phyloP scores from a whole-genome alignment of 2,797 vertebrate species.

The Gobio occitaniae region DNA sequence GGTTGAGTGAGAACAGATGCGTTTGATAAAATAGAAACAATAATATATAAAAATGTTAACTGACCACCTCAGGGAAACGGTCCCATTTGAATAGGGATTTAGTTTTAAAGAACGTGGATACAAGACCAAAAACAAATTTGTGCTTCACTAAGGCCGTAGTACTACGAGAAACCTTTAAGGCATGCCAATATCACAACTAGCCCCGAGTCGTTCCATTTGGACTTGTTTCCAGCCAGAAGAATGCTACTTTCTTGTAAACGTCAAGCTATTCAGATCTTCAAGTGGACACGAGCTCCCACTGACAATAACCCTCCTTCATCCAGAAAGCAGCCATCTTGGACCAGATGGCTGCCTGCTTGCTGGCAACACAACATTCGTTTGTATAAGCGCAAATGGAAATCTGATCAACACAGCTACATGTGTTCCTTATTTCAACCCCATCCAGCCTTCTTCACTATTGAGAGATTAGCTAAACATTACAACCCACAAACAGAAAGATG shows the following conservation, averaged over 20 bases:
- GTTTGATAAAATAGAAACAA: background rate
- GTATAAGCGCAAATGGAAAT: constrained; percentile 72
- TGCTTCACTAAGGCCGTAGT: constrained; percentile 13
- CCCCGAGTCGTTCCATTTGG: constrained; percentile 45
- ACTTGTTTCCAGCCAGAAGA: constrained; percentile 56
- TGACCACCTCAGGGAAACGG: background rate
- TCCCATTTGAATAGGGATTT: background rate
- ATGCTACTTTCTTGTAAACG: constrained; percentile 64
- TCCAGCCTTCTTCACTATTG: constrained; percentile 70
- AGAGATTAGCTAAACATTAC: constrained; percentile 63
- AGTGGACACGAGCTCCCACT: constrained; percentile 66
- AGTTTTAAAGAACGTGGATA: constrained; percentile 13
- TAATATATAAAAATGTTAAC: background rate
- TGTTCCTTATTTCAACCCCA: constrained; percentile 76
- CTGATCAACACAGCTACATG: constrained; percentile 74
- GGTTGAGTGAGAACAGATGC: background rate
- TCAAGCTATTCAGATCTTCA: constrained; percentile 65
- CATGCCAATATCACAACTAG: constrained; percentile 36
- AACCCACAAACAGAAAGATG: constrained; percentile 37
- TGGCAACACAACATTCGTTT: constrained; percentile 77
- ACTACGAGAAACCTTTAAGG: constrained; percentile 18
- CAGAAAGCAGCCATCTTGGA: constrained; percentile 78
- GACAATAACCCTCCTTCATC: constrained; percentile 82
- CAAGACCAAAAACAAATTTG: background rate
- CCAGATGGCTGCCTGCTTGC: constrained; percentile 79